Base-by-base conservation (phyloP, 2,797 vertebrate genomes). In the Avahi laniger region DNA sequence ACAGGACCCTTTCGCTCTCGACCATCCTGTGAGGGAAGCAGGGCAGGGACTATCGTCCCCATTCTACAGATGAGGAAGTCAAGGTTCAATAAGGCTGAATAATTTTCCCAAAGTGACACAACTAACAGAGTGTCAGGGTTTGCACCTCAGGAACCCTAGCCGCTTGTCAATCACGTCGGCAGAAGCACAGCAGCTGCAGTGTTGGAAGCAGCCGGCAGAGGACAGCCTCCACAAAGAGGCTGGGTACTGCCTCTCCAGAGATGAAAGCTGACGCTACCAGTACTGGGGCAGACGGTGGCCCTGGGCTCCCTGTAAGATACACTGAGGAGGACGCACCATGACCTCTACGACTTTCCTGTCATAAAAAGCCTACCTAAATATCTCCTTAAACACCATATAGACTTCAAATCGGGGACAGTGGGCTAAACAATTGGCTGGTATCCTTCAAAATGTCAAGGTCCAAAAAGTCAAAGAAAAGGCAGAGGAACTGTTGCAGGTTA, bases 171-270 rank as follows among this genome's bases (percentile, higher is more conserved):
- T 33, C 43, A 3, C 2, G 8, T 24, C 18, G 6, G 22, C 30
- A 24, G 26, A 59, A 30, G 35, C 20, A 79, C 2, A 41, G 26
- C n/a, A 17, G 52, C 38, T 28, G 82, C 88, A 67, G 22, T 91
- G 24, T 8, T 67, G 30, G 0, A 48, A 82, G 14, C 24, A 1
- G 43, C 52, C 97, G 72, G 85, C 41, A 97, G 97, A 96, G 94
- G 91, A 86, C 85, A 95, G 78, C 78, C 78, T 70, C 88, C 88
- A 83, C 96, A 94, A 96, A 86, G 87, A 78, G 30, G 46, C 82
- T 33, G 46, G 48, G 30, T 35, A 7, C 15, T 2, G 24, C 50
- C 50, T 24, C 4, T 14, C 0, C 24, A 7, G 63, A 6, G 35
- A 22, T 35, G 11, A 20, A 30, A 0, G 65, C 33, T 43, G 8